Conservation (phyloP, 2,113 vertebrate genomes). For the Mungos mungo region DNA sequence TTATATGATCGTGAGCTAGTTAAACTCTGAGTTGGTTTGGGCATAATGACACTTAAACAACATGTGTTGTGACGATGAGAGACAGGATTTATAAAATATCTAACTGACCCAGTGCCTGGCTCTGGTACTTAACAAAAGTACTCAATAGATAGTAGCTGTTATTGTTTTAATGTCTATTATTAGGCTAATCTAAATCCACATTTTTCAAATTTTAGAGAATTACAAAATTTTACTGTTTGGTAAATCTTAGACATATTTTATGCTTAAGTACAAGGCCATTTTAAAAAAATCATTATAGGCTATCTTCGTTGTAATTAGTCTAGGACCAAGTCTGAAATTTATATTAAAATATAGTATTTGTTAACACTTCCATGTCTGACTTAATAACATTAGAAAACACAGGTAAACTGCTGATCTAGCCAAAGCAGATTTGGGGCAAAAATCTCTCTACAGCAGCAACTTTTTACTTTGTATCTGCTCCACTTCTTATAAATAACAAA, state of each 20-base stretch:
- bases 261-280: conserved; percentile 18
- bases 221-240: not conserved
- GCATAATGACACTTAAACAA: not conserved
- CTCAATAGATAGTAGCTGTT: not conserved
- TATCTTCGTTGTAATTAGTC: not conserved
- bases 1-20: not conserved
- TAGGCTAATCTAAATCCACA: not conserved
- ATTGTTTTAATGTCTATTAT: not conserved
- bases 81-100: not conserved
- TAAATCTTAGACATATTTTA: conserved; percentile 19
- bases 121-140: not conserved
- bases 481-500: not conserved
- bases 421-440: not conserved
- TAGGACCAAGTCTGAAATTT: not conserved
- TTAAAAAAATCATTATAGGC: not conserved
- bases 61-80: not conserved
- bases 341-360: not conserved
- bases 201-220: conserved; percentile 41
- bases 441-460: not conserved
- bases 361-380: not conserved
- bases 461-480: not conserved
- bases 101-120: not conserved
- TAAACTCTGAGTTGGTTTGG: not conserved
- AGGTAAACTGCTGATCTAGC: not conserved
- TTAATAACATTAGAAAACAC: not conserved